phyloP scores from a whole-genome alignment of 2,888 invertebrate species.

The Hirtodrosophila alboralis region DNA sequence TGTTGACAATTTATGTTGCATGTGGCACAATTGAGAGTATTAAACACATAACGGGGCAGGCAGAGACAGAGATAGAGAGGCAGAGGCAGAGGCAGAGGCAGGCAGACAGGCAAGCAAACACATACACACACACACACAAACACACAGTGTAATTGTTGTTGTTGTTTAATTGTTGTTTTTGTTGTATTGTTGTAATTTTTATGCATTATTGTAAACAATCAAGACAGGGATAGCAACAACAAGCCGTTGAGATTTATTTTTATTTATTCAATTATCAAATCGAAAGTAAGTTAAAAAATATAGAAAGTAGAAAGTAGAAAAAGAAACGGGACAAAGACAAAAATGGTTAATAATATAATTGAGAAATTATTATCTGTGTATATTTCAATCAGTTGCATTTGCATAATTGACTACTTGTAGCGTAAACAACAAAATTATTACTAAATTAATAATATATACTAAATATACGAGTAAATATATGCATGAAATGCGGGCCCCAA shows the following conservation, averaged over 20 bases:
- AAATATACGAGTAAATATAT: background rate
- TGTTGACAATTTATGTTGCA: constrained; percentile 42
- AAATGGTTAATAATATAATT: constrained; percentile 62
- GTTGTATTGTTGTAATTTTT: constrained; percentile 46
- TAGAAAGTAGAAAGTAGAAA: constrained; percentile 57
- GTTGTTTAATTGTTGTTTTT: constrained; percentile 38
- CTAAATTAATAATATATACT: constrained; percentile 1
- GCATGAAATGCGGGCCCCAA: constrained; percentile 13
- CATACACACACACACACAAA: constrained; percentile 25
- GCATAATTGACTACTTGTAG: constrained; percentile 69
- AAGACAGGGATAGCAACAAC: constrained; percentile 73
- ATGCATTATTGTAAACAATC: constrained; percentile 61
- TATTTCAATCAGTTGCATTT: constrained; percentile 24
- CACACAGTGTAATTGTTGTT: constrained; percentile 4
- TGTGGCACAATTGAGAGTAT: constrained; percentile 26
- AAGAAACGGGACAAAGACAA: constrained; percentile 75
- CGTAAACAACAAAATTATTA: constrained; percentile 57
- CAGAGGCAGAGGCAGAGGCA: constrained; percentile 58
- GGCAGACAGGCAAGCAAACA: constrained; percentile 51
- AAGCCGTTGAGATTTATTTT: constrained; percentile 74
- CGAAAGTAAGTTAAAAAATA: constrained; percentile 49
- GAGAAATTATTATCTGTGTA: constrained; percentile 32
- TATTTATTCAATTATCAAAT: constrained; percentile 49
- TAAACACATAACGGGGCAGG: constrained; percentile 58
- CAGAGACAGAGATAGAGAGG: constrained; percentile 51